A percentile compares a stretch with the other conserved stretches of the same genome.
Conservation (phyloP, 2,113 vertebrate species). For the Promerops cafer region DNA sequence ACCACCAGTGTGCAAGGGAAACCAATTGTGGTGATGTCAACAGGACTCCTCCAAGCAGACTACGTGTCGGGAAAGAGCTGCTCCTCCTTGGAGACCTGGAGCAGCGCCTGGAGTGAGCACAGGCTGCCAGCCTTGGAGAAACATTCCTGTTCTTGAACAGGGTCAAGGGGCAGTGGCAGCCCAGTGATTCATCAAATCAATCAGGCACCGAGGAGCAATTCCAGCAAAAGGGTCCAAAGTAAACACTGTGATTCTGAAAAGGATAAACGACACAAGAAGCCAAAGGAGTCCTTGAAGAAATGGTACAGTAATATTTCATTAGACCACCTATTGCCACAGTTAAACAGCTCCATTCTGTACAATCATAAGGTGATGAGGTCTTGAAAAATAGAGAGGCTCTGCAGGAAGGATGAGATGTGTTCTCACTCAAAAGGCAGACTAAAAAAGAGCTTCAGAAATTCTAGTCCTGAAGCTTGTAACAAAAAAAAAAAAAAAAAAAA, state of each 20-base stretch:
- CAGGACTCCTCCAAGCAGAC: not conserved
- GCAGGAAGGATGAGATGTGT: not conserved
- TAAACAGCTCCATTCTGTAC: not conserved
- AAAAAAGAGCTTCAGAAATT: not conserved
- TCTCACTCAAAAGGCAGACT: not conserved
- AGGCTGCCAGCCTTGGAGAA: not conserved
- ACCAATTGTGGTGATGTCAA: not conserved
- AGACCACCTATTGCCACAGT: not conserved
- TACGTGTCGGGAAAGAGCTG: not conserved
- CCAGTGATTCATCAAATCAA: not conserved
- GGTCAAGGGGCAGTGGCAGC: not conserved
- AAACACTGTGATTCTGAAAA: not conserved
- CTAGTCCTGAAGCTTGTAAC: not conserved
- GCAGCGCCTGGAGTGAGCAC: not conserved
- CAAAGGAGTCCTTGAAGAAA: not conserved
- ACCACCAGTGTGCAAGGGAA: fast-evolving
- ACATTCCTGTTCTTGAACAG: not conserved
- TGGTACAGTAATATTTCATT: not conserved
- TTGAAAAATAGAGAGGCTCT: not conserved
- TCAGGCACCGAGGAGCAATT: not conserved
- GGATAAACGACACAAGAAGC: not conserved
- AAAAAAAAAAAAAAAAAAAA: not conserved
- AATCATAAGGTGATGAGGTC: not conserved
- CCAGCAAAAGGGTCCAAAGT: not conserved
- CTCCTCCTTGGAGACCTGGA: not conserved